Evolutionary conservation across 1,140 invertebrate species (phyloP), one percentile per base, ranked within the genome.

Genomic region (Nebria ingens): DNA sequence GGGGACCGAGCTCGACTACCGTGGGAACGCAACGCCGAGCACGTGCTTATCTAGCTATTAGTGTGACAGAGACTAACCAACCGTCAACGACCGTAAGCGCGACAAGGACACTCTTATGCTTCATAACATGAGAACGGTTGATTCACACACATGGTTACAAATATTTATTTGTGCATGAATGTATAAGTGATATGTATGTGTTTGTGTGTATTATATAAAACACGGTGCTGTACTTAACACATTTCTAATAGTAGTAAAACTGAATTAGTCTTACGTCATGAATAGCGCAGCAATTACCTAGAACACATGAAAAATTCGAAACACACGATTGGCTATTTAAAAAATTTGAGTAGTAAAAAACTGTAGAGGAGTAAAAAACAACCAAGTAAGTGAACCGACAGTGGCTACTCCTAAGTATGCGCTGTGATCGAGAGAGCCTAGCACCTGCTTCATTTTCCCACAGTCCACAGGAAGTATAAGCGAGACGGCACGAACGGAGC

Each of bases 1-100:
- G 58, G 58, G 25, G 56, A 60, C 60, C 61, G 59, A 50, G 54
- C 54, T 57, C 57, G 42, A 38, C 21, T 51, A 61, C 54, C 58
- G 58, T 60, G 58, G 59, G 59, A 62, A 62, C 21, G 51, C 22
- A 40, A 34, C 25, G 6, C n/a, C 25, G 58, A 51, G 58, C 53
- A 57, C 21, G 17, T 52, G 25, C 25, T 34, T 34, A 34, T 34
- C 25, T 34, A 34, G 25, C 25, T n/a, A 34, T 34, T 34, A 34
- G 25, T 34, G n/a, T n/a, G n/a, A 34, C 25, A 34, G 25, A 34
- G 25, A 34, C 25, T 9, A n/a, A 34, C 25, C 6, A 6, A 34
- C 6, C n/a, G 25, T n/a, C n/a, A n/a, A n/a, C n/a, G 25, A n/a
- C 25, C n/a, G 25, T 34, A n/a, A n/a, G 25, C 25, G 6, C 6